Evolutionary conservation across 2,888 invertebrate genomes (phyloP).

Genomic region (Pollenia labialis): DNA sequence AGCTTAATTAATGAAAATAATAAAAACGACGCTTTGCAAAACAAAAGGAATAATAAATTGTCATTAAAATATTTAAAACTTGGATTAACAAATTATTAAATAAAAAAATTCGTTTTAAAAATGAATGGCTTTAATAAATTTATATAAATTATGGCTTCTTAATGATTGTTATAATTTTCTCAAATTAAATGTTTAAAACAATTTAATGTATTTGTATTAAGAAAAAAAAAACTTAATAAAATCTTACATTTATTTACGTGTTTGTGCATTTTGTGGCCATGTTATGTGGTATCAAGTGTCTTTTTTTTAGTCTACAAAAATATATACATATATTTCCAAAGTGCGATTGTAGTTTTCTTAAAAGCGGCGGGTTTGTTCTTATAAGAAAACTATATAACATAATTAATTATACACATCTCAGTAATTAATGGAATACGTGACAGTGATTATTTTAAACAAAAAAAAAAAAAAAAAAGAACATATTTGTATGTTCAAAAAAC

Average conservation of each 20-base stretch:
- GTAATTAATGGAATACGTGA: conserved; percentile 68
- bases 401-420: conserved; percentile 66
- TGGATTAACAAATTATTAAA: conserved; percentile 17
- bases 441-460: conserved; percentile 53
- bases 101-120: conserved; percentile 9
- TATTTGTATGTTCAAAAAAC: conserved; percentile 7
- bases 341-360: conserved; percentile 25
- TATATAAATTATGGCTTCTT: conserved; percentile 60
- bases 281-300: conserved; percentile 65
- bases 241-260: conserved; percentile 10
- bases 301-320: conserved; percentile 13
- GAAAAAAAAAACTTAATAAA: not conserved
- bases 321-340: conserved; percentile 11
- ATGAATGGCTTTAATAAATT: conserved; percentile 20
- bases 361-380: conserved; percentile 56
- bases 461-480: conserved; percentile 9
- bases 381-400: conserved; percentile 43
- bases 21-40: conserved; percentile 8
- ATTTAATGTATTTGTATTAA: not conserved
- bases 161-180: conserved; percentile 32
- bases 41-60: conserved; percentile 20
- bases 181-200: conserved; percentile 18
- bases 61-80: conserved; percentile 29
- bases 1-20: conserved; percentile 60
- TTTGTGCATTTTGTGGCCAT: conserved; percentile 60